A percentile compares a stretch with the other conserved stretches of the same genome.
Conservation (phyloP, 2,888 invertebrate genomes). For the Scaptomyza parva region DNA sequence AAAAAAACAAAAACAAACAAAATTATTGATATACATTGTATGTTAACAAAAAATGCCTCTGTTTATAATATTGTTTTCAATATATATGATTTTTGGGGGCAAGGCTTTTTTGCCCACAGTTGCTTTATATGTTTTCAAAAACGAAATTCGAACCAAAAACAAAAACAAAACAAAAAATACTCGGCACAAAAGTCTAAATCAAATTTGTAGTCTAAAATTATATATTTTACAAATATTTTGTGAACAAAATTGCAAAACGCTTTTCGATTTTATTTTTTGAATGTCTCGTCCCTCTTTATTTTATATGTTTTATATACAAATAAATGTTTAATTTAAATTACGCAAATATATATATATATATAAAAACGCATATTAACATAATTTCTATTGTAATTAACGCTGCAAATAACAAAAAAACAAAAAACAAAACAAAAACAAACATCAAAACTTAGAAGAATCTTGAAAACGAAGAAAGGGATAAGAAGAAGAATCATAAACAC, state of each 20-base stretch:
- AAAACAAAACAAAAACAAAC: conserved; percentile 55
- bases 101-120: conserved; percentile 26
- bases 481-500: conserved; percentile 32
- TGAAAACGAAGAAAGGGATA: conserved; percentile 31
- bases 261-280: conserved; percentile 40
- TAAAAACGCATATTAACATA: conserved; percentile 52
- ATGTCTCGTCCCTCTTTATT: conserved; percentile 35
- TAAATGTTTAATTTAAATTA: conserved; percentile 57
- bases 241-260: conserved; percentile 40
- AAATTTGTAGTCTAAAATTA: conserved; percentile 54
- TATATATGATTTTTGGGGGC: conserved; percentile 43
- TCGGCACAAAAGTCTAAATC: conserved; percentile 52
- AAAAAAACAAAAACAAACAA: conserved; percentile 27
- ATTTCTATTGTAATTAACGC: conserved; percentile 77
- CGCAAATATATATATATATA: conserved; percentile 56
- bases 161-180: conserved; percentile 33
- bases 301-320: conserved; percentile 53
- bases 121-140: conserved; percentile 66
- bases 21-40: conserved; percentile 42
- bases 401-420: conserved; percentile 56
- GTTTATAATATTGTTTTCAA: conserved; percentile 53
- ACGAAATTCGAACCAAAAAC: conserved; percentile 72
- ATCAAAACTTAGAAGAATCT: conserved; percentile 46
- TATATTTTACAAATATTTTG: conserved; percentile 43
- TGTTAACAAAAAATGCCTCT: conserved; percentile 55